Conservation (phyloP, 1,140 invertebrate species). For the Drosophila varians region DNA sequence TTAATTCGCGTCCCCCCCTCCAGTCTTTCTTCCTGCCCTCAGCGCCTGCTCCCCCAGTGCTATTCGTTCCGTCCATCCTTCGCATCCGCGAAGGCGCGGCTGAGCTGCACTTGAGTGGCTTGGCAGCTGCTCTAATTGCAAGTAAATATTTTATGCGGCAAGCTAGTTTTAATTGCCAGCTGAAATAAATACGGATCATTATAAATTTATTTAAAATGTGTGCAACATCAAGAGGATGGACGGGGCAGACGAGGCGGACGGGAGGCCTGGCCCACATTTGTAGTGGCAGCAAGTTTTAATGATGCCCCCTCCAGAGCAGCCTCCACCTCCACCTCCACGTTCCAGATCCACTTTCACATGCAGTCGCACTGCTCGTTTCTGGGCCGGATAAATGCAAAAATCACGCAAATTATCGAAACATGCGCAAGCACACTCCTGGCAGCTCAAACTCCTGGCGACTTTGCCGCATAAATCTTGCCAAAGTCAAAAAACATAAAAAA, state of each 20-base stretch:
- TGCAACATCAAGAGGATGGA: neutral
- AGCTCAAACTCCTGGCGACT: conserved; percentile 67
- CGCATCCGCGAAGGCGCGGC: conserved; percentile 40
- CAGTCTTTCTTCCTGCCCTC: too few species aligned
- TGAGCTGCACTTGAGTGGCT: conserved; percentile 70
- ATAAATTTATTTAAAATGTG: conserved; percentile 61
- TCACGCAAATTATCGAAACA: conserved; percentile 82
- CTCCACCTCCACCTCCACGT: too few species aligned
- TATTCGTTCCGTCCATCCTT: neutral
- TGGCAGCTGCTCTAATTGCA: conserved; percentile 73
- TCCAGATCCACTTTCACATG: conserved; percentile 37
- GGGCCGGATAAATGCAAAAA: conserved; percentile 70
- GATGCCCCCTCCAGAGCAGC: conserved; percentile 47
- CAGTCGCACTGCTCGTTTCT: conserved; percentile 37
- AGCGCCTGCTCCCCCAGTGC: too few species aligned
- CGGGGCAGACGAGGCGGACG: conserved; percentile 1
- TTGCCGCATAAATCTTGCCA: conserved; percentile 75
- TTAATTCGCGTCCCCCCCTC: neutral
- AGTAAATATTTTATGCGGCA: conserved; percentile 78
- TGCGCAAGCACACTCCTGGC: conserved; percentile 73
- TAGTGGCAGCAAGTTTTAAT: conserved; percentile 77
- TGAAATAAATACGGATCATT: conserved; percentile 79
- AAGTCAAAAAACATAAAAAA: conserved; percentile 54
- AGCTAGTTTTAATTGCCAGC: conserved; percentile 76
- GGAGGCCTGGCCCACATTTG: conserved; percentile 60